Evolutionary conservation across 2,888 invertebrate genomes (phyloP).

Genomic region (Subacronicta megacephala): DNA sequence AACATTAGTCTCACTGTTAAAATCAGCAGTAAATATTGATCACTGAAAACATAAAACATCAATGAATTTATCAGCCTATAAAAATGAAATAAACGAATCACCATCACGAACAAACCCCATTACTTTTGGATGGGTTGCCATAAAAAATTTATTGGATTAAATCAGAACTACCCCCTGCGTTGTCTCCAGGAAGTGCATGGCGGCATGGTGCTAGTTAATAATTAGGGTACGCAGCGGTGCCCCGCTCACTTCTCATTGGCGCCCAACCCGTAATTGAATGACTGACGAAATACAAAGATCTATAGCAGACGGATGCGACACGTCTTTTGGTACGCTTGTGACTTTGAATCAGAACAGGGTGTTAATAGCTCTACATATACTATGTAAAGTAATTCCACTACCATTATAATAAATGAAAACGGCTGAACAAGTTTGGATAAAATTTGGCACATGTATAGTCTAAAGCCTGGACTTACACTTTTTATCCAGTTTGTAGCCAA

Average conservation of each 20-base stretch:
- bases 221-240: slow-evolving; percentile 58
- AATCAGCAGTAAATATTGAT: slow-evolving; percentile 19
- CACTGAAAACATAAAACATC: slow-evolving; percentile 21
- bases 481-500: no score
- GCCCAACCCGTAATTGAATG: slow-evolving; percentile 63
- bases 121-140: slow-evolving; percentile 42
- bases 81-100: slow-evolving; percentile 40
- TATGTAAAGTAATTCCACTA: no score
- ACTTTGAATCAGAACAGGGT: neutral
- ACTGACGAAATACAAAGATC: slow-evolving; percentile 38
- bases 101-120: slow-evolving; percentile 51
- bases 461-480: no score
- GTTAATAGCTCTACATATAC: no score
- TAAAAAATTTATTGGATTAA: slow-evolving; percentile 54
- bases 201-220: slow-evolving; percentile 45
- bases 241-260: slow-evolving; percentile 57
- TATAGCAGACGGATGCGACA: slow-evolving; percentile 10
- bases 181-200: slow-evolving; percentile 44
- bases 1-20: no score
- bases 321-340: neutral
- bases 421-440: no score
- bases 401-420: no score
- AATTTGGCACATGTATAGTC: no score
- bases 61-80: slow-evolving; percentile 34
- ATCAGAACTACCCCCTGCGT: slow-evolving; percentile 43